Evolutionary conservation across 2,113 vertebrate genomes (phyloP).

Genomic region (Romanogobio albipinnatus): DNA sequence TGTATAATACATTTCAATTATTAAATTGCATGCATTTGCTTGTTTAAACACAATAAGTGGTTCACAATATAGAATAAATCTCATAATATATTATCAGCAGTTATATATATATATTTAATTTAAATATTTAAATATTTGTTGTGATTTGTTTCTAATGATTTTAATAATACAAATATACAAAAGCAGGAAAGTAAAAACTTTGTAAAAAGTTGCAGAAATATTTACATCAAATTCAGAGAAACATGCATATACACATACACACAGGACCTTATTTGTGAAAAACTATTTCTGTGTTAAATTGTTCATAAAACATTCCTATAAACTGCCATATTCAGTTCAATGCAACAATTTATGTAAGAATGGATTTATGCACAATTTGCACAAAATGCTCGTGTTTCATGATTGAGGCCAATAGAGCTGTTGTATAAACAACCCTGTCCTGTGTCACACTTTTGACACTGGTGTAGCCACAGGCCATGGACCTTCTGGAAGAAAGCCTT

Average conservation of each 20-base stretch:
- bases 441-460: slow-evolving; percentile 56
- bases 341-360: not conserved
- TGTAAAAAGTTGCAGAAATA: slow-evolving; percentile 29
- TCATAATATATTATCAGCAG: not conserved
- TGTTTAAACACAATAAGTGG: not conserved
- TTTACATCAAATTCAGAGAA: slow-evolving; percentile 1
- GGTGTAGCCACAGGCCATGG: slow-evolving; percentile 75
- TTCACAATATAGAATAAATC: not conserved
- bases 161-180: slow-evolving; percentile 59
- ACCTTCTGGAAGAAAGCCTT: slow-evolving; percentile 72
- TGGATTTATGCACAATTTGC: not conserved
- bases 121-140: not conserved
- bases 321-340: not conserved
- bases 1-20: not conserved
- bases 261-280: slow-evolving; percentile 11
- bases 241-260: slow-evolving; percentile 2
- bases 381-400: not conserved
- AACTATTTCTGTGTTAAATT: slow-evolving; percentile 11
- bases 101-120: not conserved
- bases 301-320: not conserved
- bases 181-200: slow-evolving; percentile 59
- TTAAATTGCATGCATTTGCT: not conserved
- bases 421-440: not conserved
- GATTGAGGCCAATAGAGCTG: not conserved
- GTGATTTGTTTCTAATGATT: not conserved